Evolutionary conservation across 2,113 vertebrate genomes (phyloP), one percentile per base, ranked within the genome.

Genomic region (Bothrops jararaca): DNA sequence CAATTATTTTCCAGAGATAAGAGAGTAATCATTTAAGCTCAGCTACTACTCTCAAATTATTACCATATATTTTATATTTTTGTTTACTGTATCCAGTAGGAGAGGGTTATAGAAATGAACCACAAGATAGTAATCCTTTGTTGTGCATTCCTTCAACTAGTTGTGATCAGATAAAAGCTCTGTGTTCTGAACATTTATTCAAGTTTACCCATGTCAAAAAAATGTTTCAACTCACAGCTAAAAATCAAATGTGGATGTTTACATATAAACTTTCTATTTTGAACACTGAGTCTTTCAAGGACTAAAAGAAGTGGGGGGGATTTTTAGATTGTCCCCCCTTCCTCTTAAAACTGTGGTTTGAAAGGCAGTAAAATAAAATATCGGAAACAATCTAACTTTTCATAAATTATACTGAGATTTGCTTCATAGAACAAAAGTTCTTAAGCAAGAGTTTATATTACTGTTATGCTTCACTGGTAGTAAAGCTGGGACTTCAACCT

Each of bases 401-500:
- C 95, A 92, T 95, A 95, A 96, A 97, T 97, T 95, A 96, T 93
- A 96, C 96, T 95, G 96, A 97, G 95, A 97, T 97, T 97, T 97
- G 95, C 97, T 97, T 97, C 94, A 93, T 87, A 96, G 94, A 97
- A 97, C 91, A 96, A 97, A 97, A 96, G 94, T 96, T 97, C 95
- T 97, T 97, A 95, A 95, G 94, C 92, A 95, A 95, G 95, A 97
- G 95, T 97, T 97, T 95, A 96, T 97, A 97, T 97, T 96, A 97
- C 94, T 95, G 95, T 91, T 96, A 88, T 86, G 96, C 96, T 95
- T 98, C 97, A 95, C 94, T 97, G 97, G 98, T 95, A 96, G 96
- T 91, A 98, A 98, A 96, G 92, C 91, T 97, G 97, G 97, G 97
- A 97, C 94, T 97, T 97, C 96, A 97, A 97, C 95, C 96, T 98